A percentile compares a stretch with the other conserved stretches of the same genome.
These are phyloP conservation scores for Pachycephus smyrnensis DNA, from an alignment of 2,888 invertebrate genomes.

Conservation along the genomic window DNA sequence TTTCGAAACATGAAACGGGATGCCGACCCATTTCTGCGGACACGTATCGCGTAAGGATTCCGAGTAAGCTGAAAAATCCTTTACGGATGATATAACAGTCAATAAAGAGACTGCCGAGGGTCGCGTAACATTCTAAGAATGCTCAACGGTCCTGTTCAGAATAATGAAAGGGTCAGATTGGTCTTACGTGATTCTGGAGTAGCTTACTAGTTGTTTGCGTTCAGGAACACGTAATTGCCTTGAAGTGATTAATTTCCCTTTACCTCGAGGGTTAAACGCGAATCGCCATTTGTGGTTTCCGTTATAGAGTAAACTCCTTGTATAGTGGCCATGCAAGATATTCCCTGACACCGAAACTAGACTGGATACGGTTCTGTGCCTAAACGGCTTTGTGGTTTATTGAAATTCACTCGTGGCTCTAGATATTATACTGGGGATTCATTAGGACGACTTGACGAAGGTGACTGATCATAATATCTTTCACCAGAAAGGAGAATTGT, in stretches of 20 bases:
- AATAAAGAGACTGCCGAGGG: neutral
- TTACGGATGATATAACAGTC: neutral
- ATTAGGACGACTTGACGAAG: neutral
- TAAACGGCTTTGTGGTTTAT: neutral
- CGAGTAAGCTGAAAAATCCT: neutral
- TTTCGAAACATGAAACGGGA: neutral
- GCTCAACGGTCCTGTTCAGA: neutral
- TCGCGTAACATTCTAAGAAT: neutral
- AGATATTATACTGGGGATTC: neutral
- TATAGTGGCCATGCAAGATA: neutral
- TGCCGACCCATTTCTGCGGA: neutral
- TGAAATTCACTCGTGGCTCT: neutral
- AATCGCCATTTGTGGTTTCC: neutral
- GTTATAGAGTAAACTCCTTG: neutral
- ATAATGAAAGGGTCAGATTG: slow-evolving; percentile 10
- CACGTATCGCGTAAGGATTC: neutral
- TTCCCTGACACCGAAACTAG: neutral
- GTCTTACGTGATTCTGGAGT: slow-evolving; percentile 14
- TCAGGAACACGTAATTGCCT: slow-evolving; percentile 15
- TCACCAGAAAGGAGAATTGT: neutral
- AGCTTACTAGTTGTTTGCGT: slow-evolving; percentile 18
- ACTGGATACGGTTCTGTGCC: neutral
- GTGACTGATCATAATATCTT: neutral
- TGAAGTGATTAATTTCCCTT: slow-evolving; percentile 18
- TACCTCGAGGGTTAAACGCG: neutral